Evolutionary conservation across 2,113 vertebrate species (phyloP).

Genomic region (Indicator indicator): DNA sequence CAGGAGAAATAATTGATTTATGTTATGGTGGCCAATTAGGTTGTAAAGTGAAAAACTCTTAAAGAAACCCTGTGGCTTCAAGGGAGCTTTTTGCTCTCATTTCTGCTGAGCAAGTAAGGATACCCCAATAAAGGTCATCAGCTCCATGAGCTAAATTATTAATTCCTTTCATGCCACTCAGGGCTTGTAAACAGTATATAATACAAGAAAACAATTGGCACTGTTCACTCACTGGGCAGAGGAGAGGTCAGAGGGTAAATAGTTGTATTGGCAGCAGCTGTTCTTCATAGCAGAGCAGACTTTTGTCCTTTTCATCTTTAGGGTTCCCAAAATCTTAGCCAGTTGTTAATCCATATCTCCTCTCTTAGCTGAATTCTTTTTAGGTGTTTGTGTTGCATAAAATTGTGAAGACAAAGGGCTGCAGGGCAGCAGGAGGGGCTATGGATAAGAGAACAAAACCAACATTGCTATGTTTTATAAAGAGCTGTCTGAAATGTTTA

Average conservation of each 20-base stretch:
- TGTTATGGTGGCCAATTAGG: constrained; percentile 84
- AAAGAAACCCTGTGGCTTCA: constrained; percentile 75
- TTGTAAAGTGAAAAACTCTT: constrained; percentile 85
- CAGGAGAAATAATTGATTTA: constrained; percentile 90
- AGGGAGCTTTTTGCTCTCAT: constrained; percentile 69
- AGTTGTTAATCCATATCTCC: neutral
- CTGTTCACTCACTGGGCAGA: constrained; percentile 81
- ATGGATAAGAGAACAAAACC: neutral
- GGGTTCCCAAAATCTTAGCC: constrained; percentile 18
- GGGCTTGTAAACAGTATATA: constrained; percentile 84
- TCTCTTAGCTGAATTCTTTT: neutral
- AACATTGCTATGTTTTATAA: neutral
- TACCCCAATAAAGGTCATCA: constrained; percentile 81
- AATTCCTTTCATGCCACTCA: constrained; percentile 81
- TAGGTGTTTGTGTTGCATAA: neutral
- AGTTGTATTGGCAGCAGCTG: constrained; percentile 84
- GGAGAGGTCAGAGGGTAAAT: constrained; percentile 86
- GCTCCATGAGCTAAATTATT: constrained; percentile 77
- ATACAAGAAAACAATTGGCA: constrained; percentile 85
- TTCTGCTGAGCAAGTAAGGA: constrained; percentile 74
- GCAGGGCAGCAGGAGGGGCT: neutral
- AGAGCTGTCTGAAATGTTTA: neutral
- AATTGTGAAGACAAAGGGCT: neutral
- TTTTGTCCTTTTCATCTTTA: constrained; percentile 58
- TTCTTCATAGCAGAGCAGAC: constrained; percentile 56